Evolutionary conservation across 2,888 invertebrate genomes (phyloP), one percentile per base, ranked within the genome.

Genomic region (Noctua janthina): DNA sequence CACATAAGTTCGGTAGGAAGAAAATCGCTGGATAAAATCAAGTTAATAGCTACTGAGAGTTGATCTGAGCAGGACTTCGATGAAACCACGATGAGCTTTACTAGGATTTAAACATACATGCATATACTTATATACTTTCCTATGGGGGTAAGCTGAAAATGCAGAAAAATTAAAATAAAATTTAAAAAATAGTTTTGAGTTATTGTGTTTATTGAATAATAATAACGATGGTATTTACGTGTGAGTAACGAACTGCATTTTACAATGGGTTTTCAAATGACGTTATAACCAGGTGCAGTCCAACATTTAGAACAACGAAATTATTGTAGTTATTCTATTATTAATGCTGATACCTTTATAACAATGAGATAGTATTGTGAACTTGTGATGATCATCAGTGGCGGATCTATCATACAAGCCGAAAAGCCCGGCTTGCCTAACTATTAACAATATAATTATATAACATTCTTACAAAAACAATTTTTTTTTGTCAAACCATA

Each of bases 161-260:
- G 1, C 1, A 43, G 23, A 43, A 23, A 23, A 13, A 1, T n/a
- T 43, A 29, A 29, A 68, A 46, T 43, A 43, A 20, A 20, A 68
- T n/a, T 15, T 7, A 29, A 23, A 15, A 46, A 7, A 13, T 43
- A 15, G 66, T 84, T 85, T 84, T 29, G 17, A 86, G 82, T 87
- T 89, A 78, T 86, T 77, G 74, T 76, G 35, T 90, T 90, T 89
- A 88, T 83, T 90, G 70, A 76, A 85, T 87, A 82, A 82, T 87
- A 83, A 89, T 90, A 91, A 90, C 86, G 87, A 91, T 91, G 87
- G 88, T 91, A 92, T 92, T 91, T 91, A 93, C 92, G 91, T 85
- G 78, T 81, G 82, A 76, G 77, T 83, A 82, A 78, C 75, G 72
- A 70, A 89, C 82, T 79, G 75, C 81, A 77, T 81, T 87, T 71